Evolutionary conservation across 2,888 invertebrate genomes (phyloP).

Genomic region (Gonocerus acuteangulatus): DNA sequence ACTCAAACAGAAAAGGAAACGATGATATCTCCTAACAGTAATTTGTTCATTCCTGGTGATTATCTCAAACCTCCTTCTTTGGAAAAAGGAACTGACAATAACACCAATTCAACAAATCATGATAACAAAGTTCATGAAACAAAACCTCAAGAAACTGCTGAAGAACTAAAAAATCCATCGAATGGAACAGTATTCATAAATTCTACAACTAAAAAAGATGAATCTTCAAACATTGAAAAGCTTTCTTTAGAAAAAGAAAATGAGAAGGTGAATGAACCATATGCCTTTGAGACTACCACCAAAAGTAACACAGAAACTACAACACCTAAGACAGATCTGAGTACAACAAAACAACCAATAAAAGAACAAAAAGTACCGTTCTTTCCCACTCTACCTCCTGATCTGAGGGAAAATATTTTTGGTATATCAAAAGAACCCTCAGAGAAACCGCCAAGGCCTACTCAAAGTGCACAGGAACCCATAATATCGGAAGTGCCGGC

Average conservation of each 20-base stretch:
- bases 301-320: neutral
- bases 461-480: neutral
- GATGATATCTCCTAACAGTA: slow-evolving; percentile 12
- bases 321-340: neutral
- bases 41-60: slow-evolving; percentile 14
- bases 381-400: neutral
- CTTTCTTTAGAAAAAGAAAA: neutral
- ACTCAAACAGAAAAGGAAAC: neutral
- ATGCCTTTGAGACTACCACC: neutral
- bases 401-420: neutral
- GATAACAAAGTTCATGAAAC: neutral
- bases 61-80: slow-evolving; percentile 8
- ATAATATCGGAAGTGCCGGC: neutral
- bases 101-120: neutral
- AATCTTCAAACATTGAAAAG: neutral
- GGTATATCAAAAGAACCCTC: neutral
- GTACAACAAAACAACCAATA: neutral
- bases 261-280: neutral
- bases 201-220: neutral
- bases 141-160: neutral
- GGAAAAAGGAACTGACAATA: neutral
- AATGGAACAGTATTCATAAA: neutral
- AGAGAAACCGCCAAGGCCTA: neutral
- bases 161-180: neutral
- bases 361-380: neutral